A percentile compares a stretch with the other conserved stretches of the same genome.
phyloP scores from a whole-genome alignment of 2,113 vertebrate genomes.

The Gallinago jamesoni region DNA sequence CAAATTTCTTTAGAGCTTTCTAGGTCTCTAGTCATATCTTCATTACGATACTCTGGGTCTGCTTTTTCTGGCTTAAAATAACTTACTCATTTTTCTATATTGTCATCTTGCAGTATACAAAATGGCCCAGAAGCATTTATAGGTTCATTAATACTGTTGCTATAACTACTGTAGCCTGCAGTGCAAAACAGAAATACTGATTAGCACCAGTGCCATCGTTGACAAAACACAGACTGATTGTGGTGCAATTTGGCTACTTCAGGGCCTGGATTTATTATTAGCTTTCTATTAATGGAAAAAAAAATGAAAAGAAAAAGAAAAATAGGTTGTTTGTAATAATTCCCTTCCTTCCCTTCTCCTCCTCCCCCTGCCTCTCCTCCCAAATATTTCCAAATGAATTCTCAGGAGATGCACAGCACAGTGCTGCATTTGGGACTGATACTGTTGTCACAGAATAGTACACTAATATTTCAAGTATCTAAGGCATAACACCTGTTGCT shows the following conservation, averaged over 20 bases:
- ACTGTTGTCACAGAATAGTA: neutral
- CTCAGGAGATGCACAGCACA: neutral
- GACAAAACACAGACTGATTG: constrained; percentile 7
- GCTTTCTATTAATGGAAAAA: neutral
- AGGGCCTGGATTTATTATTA: neutral
- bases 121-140: neutral
- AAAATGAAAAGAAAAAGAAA: neutral
- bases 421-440: neutral
- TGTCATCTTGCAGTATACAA: neutral
- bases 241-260: neutral
- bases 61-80: constrained; percentile 18
- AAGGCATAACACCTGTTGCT: neutral
- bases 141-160: neutral
- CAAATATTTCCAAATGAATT: neutral
- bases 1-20: neutral
- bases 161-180: constrained; percentile 27
- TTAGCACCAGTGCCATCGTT: neutral
- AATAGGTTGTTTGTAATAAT: neutral
- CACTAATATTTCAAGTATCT: neutral
- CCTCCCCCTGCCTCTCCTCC: too few species aligned
- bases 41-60: neutral
- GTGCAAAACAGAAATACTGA: neutral
- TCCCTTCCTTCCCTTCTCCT: neutral
- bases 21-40: neutral
- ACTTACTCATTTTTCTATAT: neutral